Percentiles rank a stretch among this genome's conserved stretches.
Conservation (phyloP, 2,113 vertebrate species). For the Parus major region DNA sequence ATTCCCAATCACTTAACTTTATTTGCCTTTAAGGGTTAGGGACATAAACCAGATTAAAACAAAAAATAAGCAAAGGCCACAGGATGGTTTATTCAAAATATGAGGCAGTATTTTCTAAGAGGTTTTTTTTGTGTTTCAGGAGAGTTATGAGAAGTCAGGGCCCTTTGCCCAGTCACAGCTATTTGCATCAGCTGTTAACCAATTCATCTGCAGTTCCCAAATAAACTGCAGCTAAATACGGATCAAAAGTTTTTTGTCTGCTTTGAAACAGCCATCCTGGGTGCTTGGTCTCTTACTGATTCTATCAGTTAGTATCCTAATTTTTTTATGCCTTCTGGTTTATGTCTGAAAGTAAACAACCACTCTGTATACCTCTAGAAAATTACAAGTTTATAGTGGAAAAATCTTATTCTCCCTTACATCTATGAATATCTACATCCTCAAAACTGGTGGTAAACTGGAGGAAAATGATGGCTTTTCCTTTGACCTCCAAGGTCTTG, state of each 20-base stretch:
- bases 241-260: background rate
- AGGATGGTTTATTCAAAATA: background rate
- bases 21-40: background rate
- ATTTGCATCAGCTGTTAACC: background rate
- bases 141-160: background rate
- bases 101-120: background rate
- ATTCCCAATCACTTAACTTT: background rate
- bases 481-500: background rate
- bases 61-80: background rate
- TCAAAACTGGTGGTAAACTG: background rate
- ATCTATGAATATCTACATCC: background rate
- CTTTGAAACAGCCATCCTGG: background rate
- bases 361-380: background rate
- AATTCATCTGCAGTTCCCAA: background rate
- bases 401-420: background rate
- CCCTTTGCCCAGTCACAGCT: background rate
- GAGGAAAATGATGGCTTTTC: background rate
- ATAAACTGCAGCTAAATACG: background rate
- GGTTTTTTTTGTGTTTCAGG: background rate
- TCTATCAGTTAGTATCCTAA: background rate
- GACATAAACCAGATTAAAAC: background rate
- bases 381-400: background rate
- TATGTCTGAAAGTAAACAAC: background rate
- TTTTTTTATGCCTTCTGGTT: background rate
- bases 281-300: background rate